Evolutionary conservation across 2,888 invertebrate genomes (phyloP), one percentile per base, ranked within the genome.

Genomic region (Zele albiditarsus): DNA sequence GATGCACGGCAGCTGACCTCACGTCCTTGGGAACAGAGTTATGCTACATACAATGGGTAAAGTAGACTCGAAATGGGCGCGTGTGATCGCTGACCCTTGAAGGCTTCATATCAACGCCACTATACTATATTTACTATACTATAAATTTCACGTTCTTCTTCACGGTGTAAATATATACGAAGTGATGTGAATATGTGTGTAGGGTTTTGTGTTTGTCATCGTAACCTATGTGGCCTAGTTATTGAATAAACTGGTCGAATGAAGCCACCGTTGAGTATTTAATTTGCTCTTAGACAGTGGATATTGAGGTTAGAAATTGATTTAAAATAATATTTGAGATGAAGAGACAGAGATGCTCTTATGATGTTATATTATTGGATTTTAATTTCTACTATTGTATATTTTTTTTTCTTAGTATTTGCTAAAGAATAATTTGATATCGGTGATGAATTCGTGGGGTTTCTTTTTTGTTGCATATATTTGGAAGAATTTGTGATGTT

Each of bases 11-110:
- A 31, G 68, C 31, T 53, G 57, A 33, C 68, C 33, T 68, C 68
- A 57, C 6, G 46, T 46, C n/a, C n/a, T n/a, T 46, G 46, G 3
- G 16, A 16, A 16, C 46, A n/a, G 16, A 46, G 46, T 46, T 46
- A 46, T 46, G 46, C 16, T n/a, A 3, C 6, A 46, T 16, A 46
- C 16, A n/a, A n/a, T 6, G 16, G 12, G 38, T 46, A 46, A n/a
- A 46, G 46, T 46, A 16, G 46, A 46, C 46, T 46, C 46, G 16
- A 46, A n/a, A 16, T 46, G 3, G n/a, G 16, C n/a, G 68, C 31
- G 53, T 53, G 31, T 65, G 31, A 31, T 68, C 33, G 68, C 10
- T 31, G 68, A 49, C 68, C 57, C 31, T 68, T 68, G 68, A 68
- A 68, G 68, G 68, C 31, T 27, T 68, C 68, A 31, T 68, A 38